Base-by-base conservation (phyloP, 2,888 invertebrate genomes). In the Harpagoxenus sublaevis region DNA sequence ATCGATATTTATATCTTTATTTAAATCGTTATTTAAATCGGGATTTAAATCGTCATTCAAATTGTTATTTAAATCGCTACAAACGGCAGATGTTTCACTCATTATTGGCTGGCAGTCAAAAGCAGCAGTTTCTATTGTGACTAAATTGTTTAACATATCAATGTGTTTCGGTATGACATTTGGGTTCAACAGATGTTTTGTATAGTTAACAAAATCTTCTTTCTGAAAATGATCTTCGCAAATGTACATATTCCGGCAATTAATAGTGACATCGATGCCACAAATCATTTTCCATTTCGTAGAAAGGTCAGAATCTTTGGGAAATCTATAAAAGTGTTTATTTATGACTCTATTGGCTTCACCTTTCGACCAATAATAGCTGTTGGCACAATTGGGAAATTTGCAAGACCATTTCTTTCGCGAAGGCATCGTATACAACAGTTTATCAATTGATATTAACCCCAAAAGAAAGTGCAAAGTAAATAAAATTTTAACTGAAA, bases 321-420 rank as follows among this genome's bases (percentile, higher is more conserved):
- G 62, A 39, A 63, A 63, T 39, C 62, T 35, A 39, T 63, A 63
- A n/a, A 63, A 63, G 4, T 1, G 35, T n/a, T 35, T 63, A n/a
- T 63, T 63, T 4, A 63, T 4, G 9, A 39, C 2, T 39, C 8
- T 63, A n/a, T 39, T 3, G 18, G 18, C 12, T 28, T 15, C 18
- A 63, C 3, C 18, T 39, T 35, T 63, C 10, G 39, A 39, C 63
- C 63, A 63, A 63, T 63, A 63, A 10, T 63, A 63, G 8, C 35
- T 39, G 10, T 63, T 63, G 62, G 9, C 4, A 63, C 63, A 63
- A n/a, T 39, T 4, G 1, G n/a, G 63, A 39, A 63, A 63, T 63
- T 63, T 63, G 63, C 63, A 63, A n/a, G 35, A 63, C n/a, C 10
- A 63, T 35, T 62, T 62, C 18, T 63, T 63, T 63, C 18, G 39